Conservation (phyloP, 1,140 invertebrate genomes). For the Ceratosolen solmsi region DNA sequence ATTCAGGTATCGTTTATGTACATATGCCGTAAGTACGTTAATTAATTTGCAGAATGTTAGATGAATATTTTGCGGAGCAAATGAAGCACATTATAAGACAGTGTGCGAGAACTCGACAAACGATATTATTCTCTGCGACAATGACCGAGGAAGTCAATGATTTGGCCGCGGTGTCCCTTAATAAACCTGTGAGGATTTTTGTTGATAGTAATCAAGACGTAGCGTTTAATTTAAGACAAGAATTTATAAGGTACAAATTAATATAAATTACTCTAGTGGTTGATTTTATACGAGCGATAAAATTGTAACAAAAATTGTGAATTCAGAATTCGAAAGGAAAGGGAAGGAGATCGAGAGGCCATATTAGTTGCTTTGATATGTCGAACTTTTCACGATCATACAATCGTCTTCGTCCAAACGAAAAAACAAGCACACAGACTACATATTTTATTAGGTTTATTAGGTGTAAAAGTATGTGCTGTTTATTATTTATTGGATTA, state of each 20-base stretch:
- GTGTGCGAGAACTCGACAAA: conserved; percentile 94
- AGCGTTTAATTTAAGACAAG: conserved; percentile 94
- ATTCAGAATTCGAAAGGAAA: conserved; percentile 80
- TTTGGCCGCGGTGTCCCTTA: conserved; percentile 91
- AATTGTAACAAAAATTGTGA: neutral
- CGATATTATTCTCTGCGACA: conserved; percentile 98
- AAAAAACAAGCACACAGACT: conserved; percentile 95
- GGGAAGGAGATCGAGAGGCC: conserved; percentile 92
- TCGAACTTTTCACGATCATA: conserved; percentile 92
- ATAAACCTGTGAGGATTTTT: conserved; percentile 93
- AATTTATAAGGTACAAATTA: conserved; percentile 93
- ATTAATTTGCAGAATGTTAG: conserved; percentile 86
- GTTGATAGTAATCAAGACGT: conserved; percentile 97
- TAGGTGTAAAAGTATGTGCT: conserved; percentile 80
- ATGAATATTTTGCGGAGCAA: conserved; percentile 98
- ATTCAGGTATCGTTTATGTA: no score
- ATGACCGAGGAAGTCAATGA: conserved; percentile 98
- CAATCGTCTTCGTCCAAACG: conserved; percentile 96
- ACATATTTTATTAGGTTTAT: conserved; percentile 90
- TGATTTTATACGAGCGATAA: no score
- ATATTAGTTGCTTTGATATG: conserved; percentile 92
- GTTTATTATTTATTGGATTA: neutral
- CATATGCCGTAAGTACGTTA: neutral
- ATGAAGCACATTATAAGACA: conserved; percentile 97
- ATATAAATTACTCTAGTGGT: no score